These are phyloP conservation scores for Rotaria magnacalcarata DNA, from an alignment of 2,888 invertebrate genomes.

Conservation along the genomic window DNA sequence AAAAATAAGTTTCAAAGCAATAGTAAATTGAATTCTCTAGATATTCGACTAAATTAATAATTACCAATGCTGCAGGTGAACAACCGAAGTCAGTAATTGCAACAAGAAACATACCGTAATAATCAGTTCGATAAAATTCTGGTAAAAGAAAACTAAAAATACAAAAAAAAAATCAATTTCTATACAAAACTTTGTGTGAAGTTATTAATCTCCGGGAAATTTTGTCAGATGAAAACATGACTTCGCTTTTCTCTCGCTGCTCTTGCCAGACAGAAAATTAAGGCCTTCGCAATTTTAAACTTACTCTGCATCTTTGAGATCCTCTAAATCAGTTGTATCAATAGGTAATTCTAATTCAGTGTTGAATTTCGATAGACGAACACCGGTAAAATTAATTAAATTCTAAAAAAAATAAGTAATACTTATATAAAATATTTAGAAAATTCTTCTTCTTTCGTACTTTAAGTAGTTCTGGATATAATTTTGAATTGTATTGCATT, in stretches of 20 bases:
- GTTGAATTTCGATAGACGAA: not conserved
- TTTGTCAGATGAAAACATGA: too few species aligned
- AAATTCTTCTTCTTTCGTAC: not conserved
- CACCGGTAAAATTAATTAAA: slow-evolving; percentile 14
- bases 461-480: slow-evolving; percentile 27
- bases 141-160: not conserved
- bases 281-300: too few species aligned
- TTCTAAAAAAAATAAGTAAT: not conserved
- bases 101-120: slow-evolving; percentile 32
- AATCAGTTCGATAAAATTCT: slow-evolving; percentile 33
- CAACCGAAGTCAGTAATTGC: not conserved
- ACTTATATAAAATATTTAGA: not conserved
- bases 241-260: too few species aligned
- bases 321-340: slow-evolving; percentile 24
- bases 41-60: not conserved
- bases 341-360: slow-evolving; percentile 32
- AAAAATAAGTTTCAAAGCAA: too few species aligned
- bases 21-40: too few species aligned
- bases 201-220: too few species aligned
- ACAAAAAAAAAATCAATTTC: not conserved
- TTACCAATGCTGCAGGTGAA: not conserved
- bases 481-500: slow-evolving; percentile 4
- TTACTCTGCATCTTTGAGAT: slow-evolving; percentile 20
- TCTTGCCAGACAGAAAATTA: too few species aligned
- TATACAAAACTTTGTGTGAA: too few species aligned